Conservation (phyloP, 2,113 vertebrate species). For the Butorides virescens region DNA sequence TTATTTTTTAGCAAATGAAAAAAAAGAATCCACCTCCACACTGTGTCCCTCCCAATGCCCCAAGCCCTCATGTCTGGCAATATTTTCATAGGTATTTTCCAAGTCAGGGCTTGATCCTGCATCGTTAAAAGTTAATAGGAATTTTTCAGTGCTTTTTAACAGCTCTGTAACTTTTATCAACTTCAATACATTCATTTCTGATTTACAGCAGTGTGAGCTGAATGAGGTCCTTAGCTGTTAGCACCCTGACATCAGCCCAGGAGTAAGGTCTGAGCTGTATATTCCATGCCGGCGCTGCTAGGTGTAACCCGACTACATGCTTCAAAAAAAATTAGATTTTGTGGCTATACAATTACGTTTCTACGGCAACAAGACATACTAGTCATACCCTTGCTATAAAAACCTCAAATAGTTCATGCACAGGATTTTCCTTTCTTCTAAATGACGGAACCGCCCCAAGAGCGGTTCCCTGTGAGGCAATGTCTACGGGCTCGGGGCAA, state of each 20-base stretch:
- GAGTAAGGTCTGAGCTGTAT: background rate
- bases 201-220: background rate
- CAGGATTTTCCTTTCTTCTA: slow-evolving; percentile 6
- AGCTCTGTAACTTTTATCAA: background rate
- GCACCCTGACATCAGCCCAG: slow-evolving; percentile 16
- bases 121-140: background rate
- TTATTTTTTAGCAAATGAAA: background rate
- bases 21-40: background rate
- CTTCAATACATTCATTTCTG: background rate
- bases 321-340: background rate
- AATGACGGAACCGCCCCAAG: background rate
- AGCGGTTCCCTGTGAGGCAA: background rate
- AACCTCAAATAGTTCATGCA: background rate
- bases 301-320: background rate
- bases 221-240: background rate
- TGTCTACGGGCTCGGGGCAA: background rate
- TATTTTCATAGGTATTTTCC: background rate
- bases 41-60: background rate
- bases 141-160: background rate
- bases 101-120: slow-evolving; percentile 12
- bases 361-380: background rate
- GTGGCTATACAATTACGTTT: background rate
- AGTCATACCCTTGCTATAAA: background rate
- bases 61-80: background rate
- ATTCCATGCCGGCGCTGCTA: background rate